phyloP scores from a whole-genome alignment of 2,888 invertebrate genomes.

The Bugulina stolonifera region DNA sequence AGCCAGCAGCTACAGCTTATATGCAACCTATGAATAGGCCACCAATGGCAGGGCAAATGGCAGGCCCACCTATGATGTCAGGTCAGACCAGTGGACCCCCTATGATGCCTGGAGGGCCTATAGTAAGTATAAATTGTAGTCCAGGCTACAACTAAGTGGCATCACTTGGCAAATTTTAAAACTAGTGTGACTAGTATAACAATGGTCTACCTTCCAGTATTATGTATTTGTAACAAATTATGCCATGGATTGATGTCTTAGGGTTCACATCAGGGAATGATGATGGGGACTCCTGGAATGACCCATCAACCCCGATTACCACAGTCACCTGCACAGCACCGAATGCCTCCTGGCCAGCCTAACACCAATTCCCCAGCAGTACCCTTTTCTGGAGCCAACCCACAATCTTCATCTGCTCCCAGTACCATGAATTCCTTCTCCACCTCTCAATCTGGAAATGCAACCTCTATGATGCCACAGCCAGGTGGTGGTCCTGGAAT shows the following conservation, averaged over 20 bases:
- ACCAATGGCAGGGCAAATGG: background rate
- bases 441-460: background rate
- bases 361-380: background rate
- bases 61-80: background rate
- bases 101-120: background rate
- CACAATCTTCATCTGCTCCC: background rate
- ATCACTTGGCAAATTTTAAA: too few species aligned
- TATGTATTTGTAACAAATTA: too few species aligned
- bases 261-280: background rate
- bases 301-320: background rate
- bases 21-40: slow-evolving; percentile 11
- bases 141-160: too few species aligned
- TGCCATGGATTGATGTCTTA: background rate
- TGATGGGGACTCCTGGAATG: background rate
- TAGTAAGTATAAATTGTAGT: too few species aligned
- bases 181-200: too few species aligned
- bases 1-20: background rate
- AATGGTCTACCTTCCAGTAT: too few species aligned
- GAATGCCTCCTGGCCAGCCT: background rate
- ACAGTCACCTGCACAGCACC: background rate
- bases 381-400: background rate
- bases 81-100: background rate
- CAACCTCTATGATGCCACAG: background rate
- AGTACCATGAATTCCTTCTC: background rate
- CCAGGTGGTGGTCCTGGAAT: background rate